phyloP scores from a whole-genome alignment of 2,797 vertebrate genomes.

The Sternarchorhynchus goeldii region DNA sequence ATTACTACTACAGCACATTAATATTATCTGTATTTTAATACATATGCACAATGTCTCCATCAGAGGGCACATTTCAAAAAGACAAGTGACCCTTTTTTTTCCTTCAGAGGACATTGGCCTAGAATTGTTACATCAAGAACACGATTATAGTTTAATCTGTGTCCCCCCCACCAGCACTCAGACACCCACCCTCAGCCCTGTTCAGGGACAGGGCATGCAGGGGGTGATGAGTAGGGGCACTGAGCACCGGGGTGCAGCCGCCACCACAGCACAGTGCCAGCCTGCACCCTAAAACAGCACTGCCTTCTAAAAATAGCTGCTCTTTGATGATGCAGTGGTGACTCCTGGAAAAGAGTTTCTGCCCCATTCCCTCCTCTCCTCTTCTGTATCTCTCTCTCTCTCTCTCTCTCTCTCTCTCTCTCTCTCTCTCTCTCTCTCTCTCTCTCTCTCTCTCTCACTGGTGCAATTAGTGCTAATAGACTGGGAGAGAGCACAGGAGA shows the following conservation, averaged over 20 bases:
- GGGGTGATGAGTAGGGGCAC: slow-evolving; percentile 14
- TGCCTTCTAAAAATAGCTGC: slow-evolving; percentile 71
- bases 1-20: neutral
- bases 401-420: slow-evolving; percentile 11
- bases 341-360: slow-evolving; percentile 63
- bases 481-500: slow-evolving; percentile 49
- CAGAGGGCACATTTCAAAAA: too few relatives aligned
- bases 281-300: slow-evolving; percentile 57
- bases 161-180: slow-evolving; percentile 8
- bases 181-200: neutral
- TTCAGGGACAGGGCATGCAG: slow-evolving; percentile 12
- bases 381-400: slow-evolving; percentile 40
- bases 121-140: too few relatives aligned
- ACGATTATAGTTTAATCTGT: too few relatives aligned
- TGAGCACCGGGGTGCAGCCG: slow-evolving; percentile 32
- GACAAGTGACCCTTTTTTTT: too few relatives aligned
- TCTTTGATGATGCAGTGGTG: slow-evolving; percentile 72
- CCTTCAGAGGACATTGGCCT: too few relatives aligned
- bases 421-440: slow-evolving; percentile 50
- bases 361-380: slow-evolving; percentile 30
- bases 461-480: slow-evolving; percentile 70
- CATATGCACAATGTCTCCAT: too few relatives aligned
- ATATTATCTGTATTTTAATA: too few relatives aligned
- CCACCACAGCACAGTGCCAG: slow-evolving; percentile 59
- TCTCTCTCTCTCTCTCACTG: slow-evolving; percentile 53